phyloP scores from a whole-genome alignment of 2,113 vertebrate species.

The Gallinago jamesoni region DNA sequence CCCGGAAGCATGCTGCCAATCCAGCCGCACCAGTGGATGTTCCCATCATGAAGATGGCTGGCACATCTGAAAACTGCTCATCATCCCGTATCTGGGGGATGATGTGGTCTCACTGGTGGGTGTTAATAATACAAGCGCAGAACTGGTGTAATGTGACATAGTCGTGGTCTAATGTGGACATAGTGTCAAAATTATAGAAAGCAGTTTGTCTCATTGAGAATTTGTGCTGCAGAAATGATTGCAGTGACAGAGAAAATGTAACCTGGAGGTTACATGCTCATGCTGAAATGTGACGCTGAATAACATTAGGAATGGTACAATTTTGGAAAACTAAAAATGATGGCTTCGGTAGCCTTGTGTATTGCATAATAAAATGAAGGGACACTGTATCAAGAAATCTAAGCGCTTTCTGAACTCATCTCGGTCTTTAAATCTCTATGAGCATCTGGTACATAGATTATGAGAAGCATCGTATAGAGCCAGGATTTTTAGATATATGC shows the following conservation, averaged over 20 bases:
- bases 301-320: background rate
- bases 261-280: background rate
- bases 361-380: background rate
- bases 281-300: background rate
- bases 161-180: background rate
- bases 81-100: background rate
- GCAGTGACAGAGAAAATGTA: background rate
- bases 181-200: background rate
- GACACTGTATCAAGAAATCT: background rate
- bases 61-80: background rate
- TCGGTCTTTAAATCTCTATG: background rate
- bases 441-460: background rate
- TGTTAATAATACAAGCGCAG: background rate
- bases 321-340: background rate
- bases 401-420: background rate
- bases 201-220: background rate
- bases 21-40: background rate
- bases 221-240: background rate
- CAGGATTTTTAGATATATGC: background rate
- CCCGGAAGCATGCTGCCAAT: background rate
- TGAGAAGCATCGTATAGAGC: background rate
- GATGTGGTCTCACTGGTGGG: background rate
- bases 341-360: background rate
- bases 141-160: background rate
- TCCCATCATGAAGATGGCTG: background rate